Base-by-base conservation (phyloP, 2,797 vertebrate genomes). In the Eulemur mongoz region DNA sequence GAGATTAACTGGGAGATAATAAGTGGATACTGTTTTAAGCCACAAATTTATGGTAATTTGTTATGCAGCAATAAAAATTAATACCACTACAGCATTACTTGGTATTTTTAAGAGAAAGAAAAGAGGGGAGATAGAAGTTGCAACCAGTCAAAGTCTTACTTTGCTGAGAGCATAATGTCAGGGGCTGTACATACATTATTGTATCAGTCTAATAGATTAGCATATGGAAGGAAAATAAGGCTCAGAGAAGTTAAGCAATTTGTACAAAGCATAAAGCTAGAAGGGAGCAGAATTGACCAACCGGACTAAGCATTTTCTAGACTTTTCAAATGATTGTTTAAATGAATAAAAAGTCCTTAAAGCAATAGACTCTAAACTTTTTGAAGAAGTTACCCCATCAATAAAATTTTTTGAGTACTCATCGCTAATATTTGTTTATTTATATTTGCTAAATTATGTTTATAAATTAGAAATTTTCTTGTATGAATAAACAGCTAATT, bases 401-500 rank as follows among this genome's bases (percentile, higher is more conserved):
- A 25, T n/a, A 78, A 91, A 63, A 40, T 30, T 2, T 30, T 10
- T 38, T 92, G 54, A 35, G 3, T 25, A 79, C 5, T 65, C 57
- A 52, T 52, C 32, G 84, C 25, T 35, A 50, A 27, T 27, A 50
- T 63, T 65, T 79, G 38, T 35, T 38, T 54, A 45, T 61, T 54
- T 94, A 35, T n/a, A 40, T 54, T 48, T 91, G 20, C 22, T 72
- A 78, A 80, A 75, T 76, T 78, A 50, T 63, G 15, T 63, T 92
- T 92, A 67, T 59, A 84, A 63, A 92, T 72, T 70, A 94, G 11
- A 52, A 67, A 52, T 32, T 25, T 91, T 80, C 59, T 84, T 92
- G 38, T 65, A 84, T 84, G 32, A 32, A 93, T 35, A 81, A 80
- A 81, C 17, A 57, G 82, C 38, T 75, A 59, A 32, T 25, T 89